Base-by-base conservation (phyloP, 2,797 vertebrate species). In the Buphagus erythrorhynchus region DNA sequence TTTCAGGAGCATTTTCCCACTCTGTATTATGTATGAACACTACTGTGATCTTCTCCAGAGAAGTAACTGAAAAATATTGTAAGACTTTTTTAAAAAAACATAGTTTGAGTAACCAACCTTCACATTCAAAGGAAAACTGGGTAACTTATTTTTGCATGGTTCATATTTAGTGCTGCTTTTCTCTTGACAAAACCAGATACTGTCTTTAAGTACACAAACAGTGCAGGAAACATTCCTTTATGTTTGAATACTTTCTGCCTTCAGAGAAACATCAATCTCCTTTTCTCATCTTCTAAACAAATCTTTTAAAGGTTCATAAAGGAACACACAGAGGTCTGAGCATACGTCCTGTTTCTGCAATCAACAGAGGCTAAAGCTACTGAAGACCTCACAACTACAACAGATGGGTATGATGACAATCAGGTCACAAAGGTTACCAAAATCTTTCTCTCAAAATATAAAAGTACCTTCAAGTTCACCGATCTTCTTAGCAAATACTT, bases 401-500 rank as follows among this genome's bases (percentile, higher is more conserved):
- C 22, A 66, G 65, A 61, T 22, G n/a, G 28, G 35, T 33, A 21
- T 12, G 57, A 80, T 21, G 43, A 88, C 54, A 71, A 54, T 1
- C 28, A 90, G 12, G 86, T 80, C 55, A 94, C 52, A 88, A 73
- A 35, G 25, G 21, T 79, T 94, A 83, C 29, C 5, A 90, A 65
- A 65, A 66, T 46, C 15, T n/a, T 38, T 71, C 54, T 54, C 28
- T 77, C 22, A 15, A 88, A 66, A 73, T 42, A 45, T 3, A 26
- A 4, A 93, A 97, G 59, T 98, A 99, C 99, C 99, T 99, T 99
- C 99, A 62, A 99, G 98, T 97, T 99, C 99, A 57, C 99, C 99
- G 0, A 99, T 99, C 98, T 99, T 99, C 98, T 99, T 99, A 59
- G 99, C 99, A 96, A 99, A 99, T 36, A 99, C 99, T 98, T 99